Conservation (phyloP, 1,140 invertebrate species). For the Nasonia longicornis region DNA sequence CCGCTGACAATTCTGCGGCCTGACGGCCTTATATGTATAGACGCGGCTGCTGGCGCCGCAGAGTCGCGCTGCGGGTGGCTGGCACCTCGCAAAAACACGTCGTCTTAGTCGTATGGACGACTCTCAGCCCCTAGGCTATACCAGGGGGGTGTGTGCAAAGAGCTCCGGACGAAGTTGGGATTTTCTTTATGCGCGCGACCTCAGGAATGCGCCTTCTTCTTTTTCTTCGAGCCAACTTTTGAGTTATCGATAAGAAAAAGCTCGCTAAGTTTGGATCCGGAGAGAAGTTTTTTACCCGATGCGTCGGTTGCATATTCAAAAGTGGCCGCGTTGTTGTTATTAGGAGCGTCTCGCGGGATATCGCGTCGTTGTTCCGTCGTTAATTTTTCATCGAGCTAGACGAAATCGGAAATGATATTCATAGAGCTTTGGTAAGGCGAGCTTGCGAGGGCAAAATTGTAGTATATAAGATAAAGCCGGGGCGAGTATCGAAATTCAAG, state of each 20-base stretch:
- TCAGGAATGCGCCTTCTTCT: neutral
- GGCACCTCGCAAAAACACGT: conserved; percentile 6
- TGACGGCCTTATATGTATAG: neutral
- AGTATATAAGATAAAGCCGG: too few species aligned
- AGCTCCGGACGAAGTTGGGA: neutral
- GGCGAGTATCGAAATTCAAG: neutral
- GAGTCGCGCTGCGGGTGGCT: neutral
- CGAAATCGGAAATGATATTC: neutral
- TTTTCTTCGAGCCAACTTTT: neutral
- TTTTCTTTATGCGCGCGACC: neutral
- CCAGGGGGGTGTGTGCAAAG: too few species aligned
- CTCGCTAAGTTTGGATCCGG: neutral
- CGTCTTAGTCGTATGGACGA: too few species aligned
- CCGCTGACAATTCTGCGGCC: conserved; percentile 44
- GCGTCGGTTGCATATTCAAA: too few species aligned
- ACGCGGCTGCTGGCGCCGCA: neutral
- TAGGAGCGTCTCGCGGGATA: too few species aligned
- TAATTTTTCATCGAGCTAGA: neutral
- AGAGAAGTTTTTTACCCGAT: too few species aligned
- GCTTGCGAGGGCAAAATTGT: too few species aligned
- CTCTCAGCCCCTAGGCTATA: neutral
- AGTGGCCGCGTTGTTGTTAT: too few species aligned
- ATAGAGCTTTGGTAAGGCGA: too few species aligned
- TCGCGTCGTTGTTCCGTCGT: too few species aligned
- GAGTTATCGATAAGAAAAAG: neutral